phyloP scores from a whole-genome alignment of 1,140 invertebrate species.

The Halictus rubicundus region DNA sequence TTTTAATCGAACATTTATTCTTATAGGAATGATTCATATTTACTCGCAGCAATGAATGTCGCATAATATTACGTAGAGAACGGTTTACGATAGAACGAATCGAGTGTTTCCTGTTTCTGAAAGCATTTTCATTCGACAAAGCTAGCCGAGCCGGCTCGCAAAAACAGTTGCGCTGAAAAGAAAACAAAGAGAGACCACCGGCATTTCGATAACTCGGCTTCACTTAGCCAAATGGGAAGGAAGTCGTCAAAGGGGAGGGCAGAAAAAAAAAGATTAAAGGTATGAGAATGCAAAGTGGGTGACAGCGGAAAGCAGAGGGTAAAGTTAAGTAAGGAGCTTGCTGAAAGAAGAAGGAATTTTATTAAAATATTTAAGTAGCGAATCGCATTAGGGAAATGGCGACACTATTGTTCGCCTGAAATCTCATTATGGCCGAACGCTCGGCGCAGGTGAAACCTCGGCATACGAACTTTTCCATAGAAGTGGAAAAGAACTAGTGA shows the following conservation, averaged over 20 bases:
- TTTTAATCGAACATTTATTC: too few species aligned
- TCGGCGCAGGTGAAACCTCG: slow-evolving; percentile 49
- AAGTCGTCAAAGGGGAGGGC: slow-evolving; percentile 34
- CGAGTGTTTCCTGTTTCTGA: not conserved
- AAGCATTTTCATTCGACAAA: not conserved
- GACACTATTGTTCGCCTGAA: slow-evolving; percentile 72
- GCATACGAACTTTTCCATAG: slow-evolving; percentile 56
- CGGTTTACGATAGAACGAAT: not conserved
- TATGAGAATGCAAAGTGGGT: slow-evolving; percentile 42
- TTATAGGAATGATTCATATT: too few species aligned
- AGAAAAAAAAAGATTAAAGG: slow-evolving; percentile 36
- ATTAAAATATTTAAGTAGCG: slow-evolving; percentile 77
- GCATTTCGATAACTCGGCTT: slow-evolving; percentile 50
- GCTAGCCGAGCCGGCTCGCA: not conserved
- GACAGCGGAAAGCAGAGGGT: slow-evolving; percentile 34
- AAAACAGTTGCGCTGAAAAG: slow-evolving; percentile 30
- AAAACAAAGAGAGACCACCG: slow-evolving; percentile 14
- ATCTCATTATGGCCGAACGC: slow-evolving; percentile 69
- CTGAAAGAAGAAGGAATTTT: slow-evolving; percentile 65
- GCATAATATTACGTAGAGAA: not conserved
- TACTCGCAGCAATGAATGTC: not conserved
- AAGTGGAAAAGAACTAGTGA: slow-evolving; percentile 49
- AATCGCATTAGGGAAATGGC: slow-evolving; percentile 75
- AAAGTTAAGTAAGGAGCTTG: slow-evolving; percentile 60
- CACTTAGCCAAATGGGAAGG: slow-evolving; percentile 53